Percentiles rank a stretch among this genome's conserved stretches.
These are phyloP conservation scores for Steinernema feltiae DNA, from an alignment of 1,140 invertebrate species.

Conservation along the genomic window DNA sequence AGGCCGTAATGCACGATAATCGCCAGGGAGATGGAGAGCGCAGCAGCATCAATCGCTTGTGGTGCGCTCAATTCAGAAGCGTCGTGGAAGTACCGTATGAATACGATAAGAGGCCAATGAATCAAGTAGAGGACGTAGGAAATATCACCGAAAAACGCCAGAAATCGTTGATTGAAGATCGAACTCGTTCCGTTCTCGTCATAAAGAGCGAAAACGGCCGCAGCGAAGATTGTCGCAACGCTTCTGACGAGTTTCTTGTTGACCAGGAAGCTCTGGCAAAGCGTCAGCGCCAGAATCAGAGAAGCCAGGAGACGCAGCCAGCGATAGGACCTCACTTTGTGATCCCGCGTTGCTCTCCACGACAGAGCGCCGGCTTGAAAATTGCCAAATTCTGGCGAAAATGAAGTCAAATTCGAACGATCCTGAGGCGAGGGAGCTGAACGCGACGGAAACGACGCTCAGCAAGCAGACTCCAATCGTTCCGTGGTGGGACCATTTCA, in stretches of 20 bases:
- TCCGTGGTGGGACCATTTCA: neutral
- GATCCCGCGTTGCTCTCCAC: neutral
- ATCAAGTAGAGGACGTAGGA: constrained; percentile 19
- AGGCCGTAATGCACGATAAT: neutral
- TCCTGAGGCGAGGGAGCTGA: neutral
- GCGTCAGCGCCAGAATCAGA: neutral
- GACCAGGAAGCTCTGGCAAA: neutral
- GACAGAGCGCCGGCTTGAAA: constrained; percentile 14
- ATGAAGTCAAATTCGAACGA: neutral
- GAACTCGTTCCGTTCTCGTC: neutral
- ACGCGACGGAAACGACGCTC: neutral
- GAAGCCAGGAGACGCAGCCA: neutral
- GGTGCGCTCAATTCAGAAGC: neutral
- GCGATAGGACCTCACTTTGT: neutral
- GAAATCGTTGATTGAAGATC: neutral
- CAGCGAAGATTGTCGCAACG: neutral
- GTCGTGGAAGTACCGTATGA: neutral
- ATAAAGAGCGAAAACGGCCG: neutral
- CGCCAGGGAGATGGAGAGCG: neutral
- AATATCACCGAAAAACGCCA: constrained; percentile 14
- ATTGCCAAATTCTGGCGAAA: constrained; percentile 16
- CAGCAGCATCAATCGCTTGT: neutral
- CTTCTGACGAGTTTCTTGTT: neutral
- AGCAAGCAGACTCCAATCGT: neutral
- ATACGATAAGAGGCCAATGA: constrained; percentile 21